Evolutionary conservation across 2,113 vertebrate genomes (phyloP).

Genomic region (Spheniscus mendiculus): DNA sequence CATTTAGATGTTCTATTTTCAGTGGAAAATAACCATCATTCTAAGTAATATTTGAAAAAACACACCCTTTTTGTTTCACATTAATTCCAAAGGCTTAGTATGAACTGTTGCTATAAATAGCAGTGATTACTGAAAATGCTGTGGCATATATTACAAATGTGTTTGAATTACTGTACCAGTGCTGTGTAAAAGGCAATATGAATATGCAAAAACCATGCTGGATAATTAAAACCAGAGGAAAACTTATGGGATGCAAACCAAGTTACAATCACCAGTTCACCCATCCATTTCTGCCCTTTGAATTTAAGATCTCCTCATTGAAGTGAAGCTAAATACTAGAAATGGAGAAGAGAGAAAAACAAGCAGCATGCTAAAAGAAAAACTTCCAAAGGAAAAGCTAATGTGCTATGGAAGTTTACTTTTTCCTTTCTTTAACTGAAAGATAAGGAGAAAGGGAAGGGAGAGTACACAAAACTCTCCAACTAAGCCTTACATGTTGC

Average conservation of each 20-base stretch:
- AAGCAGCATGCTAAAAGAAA: background rate
- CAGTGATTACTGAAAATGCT: background rate
- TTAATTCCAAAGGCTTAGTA: background rate
- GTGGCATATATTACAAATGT: background rate
- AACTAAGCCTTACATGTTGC: background rate
- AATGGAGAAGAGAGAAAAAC: background rate
- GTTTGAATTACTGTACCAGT: background rate
- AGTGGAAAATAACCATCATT: background rate
- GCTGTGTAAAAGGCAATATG: background rate
- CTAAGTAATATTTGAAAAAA: background rate
- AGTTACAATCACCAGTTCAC: background rate
- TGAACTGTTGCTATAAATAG: background rate
- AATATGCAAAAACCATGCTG: background rate
- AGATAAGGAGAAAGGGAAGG: background rate
- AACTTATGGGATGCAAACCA: background rate
- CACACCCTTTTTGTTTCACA: background rate
- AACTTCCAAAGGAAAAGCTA: background rate
- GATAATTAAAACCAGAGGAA: background rate
- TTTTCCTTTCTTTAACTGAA: background rate
- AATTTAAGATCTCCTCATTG: background rate
- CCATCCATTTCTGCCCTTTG: background rate
- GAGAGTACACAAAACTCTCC: background rate
- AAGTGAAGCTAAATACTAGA: background rate
- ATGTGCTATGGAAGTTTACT: background rate
- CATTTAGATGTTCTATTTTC: background rate